Percentiles rank a stretch among this genome's conserved stretches.
These are phyloP conservation scores for Callorhinus ursinus DNA, from an alignment of 2,113 vertebrate species.

Conservation along the genomic window DNA sequence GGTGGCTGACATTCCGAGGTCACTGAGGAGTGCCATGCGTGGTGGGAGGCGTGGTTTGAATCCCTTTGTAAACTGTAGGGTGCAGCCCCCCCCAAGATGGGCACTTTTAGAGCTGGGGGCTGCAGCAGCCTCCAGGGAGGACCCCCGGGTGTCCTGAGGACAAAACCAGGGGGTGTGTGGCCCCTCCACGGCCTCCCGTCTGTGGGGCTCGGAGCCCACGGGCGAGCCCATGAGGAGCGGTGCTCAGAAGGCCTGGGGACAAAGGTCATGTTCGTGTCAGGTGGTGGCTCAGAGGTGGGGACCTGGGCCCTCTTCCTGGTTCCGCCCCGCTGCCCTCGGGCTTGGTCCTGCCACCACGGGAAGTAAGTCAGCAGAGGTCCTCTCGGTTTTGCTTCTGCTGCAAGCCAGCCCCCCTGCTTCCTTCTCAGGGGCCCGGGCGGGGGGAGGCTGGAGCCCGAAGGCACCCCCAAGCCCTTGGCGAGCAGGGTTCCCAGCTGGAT, in stretches of 20 bases:
- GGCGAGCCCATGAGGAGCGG: rapidly evolving
- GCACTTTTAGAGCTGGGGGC: neutral
- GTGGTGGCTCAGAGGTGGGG: rapidly evolving
- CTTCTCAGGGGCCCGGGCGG: neutral
- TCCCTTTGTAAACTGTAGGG: neutral
- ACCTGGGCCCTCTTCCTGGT: neutral
- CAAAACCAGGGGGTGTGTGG: neutral
- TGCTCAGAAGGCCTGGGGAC: no score
- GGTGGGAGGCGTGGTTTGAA: rapidly evolving
- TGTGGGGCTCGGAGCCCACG: neutral
- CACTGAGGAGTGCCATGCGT: rapidly evolving
- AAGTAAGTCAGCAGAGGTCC: neutral
- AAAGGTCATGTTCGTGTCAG: neutral
- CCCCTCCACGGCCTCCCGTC: neutral
- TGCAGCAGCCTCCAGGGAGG: neutral
- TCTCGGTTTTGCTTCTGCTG: no score
- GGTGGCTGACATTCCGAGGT: neutral
- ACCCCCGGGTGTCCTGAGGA: neutral
- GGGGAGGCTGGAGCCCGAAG: neutral
- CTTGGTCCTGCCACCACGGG: neutral
- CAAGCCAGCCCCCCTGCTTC: neutral
- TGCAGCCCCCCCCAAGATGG: neutral
- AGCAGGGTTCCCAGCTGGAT: no score
- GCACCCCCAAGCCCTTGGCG: neutral
- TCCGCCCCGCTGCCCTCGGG: neutral